phyloP scores from a whole-genome alignment of 2,797 vertebrate species.

The Manis crassicaudata region DNA sequence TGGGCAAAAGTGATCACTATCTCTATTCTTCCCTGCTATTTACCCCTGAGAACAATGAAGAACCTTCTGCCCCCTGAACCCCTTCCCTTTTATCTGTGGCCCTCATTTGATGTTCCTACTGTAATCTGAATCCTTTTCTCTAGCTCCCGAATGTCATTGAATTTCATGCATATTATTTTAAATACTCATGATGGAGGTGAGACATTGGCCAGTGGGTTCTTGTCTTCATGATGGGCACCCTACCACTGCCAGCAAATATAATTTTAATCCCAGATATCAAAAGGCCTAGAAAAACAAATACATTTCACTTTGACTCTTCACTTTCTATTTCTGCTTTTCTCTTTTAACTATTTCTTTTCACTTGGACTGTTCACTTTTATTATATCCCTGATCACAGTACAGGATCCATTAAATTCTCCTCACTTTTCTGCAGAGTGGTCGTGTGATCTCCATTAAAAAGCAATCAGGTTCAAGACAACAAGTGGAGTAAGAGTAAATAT shows the following conservation, averaged over 20 bases:
- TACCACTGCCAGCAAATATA: background rate
- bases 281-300: background rate
- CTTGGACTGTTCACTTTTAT: background rate
- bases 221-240: background rate
- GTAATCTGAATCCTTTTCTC: background rate
- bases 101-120: background rate
- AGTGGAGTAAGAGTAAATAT: background rate
- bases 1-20: background rate
- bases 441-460: conserved; percentile 21
- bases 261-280: background rate
- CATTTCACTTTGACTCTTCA: background rate
- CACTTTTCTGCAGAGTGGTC: background rate
- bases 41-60: background rate
- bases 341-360: background rate
- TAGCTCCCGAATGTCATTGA: background rate
- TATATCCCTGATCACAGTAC: background rate
- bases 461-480: background rate
- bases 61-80: background rate
- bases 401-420: background rate
- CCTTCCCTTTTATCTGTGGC: background rate
- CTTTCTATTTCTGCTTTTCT: background rate
- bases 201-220: background rate
- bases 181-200: background rate
- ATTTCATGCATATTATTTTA: background rate
- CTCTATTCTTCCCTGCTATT: background rate